Evolutionary conservation across 2,888 invertebrate species (phyloP).

Genomic region (Phrixothrix hirtus): DNA sequence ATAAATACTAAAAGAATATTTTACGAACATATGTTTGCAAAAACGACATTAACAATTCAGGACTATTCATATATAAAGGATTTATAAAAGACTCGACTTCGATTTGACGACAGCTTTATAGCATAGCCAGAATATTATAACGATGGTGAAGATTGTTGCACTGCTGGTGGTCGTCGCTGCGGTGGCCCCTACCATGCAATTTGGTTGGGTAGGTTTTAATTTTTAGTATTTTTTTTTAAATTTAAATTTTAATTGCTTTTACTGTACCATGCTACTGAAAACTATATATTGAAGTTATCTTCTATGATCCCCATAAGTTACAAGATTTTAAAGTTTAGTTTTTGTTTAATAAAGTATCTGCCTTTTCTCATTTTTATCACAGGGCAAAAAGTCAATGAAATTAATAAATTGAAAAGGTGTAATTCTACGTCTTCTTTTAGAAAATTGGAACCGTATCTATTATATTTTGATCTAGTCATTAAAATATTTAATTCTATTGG

Average conservation of each 20-base stretch:
- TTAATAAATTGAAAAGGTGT: no score
- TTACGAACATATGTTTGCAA: slow-evolving; percentile 36
- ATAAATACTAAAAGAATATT: slow-evolving; percentile 26
- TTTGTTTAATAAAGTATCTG: no score
- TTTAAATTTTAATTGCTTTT: slow-evolving; percentile 3
- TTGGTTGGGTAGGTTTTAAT: slow-evolving; percentile 17
- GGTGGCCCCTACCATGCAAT: slow-evolving; percentile 37
- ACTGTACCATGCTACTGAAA: background rate
- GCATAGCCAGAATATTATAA: slow-evolving; percentile 33
- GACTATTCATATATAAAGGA: slow-evolving; percentile 16
- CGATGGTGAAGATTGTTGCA: slow-evolving; percentile 37
- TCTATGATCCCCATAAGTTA: no score
- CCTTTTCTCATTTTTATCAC: no score
- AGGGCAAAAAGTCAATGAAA: no score
- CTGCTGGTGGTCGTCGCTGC: slow-evolving; percentile 42
- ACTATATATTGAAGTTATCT: no score
- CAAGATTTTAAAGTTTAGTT: no score
- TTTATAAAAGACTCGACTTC: slow-evolving; percentile 14
- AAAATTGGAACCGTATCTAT: no score
- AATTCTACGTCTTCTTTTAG: no score
- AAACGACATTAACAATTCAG: slow-evolving; percentile 30
- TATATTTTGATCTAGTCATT: no score
- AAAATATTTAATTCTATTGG: no score
- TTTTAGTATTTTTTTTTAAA: slow-evolving; percentile 11
- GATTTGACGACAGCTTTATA: slow-evolving; percentile 42